Base-by-base conservation (phyloP, 2,113 vertebrate genomes). In the Zonotrichia leucophrys region DNA sequence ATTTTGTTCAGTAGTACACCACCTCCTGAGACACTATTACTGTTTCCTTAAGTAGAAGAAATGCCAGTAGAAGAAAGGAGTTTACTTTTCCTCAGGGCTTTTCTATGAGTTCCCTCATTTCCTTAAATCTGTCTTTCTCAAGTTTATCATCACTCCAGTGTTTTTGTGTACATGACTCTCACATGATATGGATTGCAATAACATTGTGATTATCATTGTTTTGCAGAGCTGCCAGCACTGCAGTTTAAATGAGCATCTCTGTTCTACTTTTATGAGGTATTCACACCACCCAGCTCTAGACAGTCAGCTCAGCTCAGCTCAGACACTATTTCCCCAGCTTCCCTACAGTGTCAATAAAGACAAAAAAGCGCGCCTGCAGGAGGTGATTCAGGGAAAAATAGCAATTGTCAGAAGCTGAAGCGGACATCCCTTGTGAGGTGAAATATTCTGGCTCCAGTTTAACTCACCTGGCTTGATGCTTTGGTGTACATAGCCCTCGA, bases 31-130 rank as follows among this genome's bases (percentile, higher is more conserved):
- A 88, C 31, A 22, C 37, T 59, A 72, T 60, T 78, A 87, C 46
- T 80, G 55, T 59, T 94, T 92, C 41, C 59, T 93, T 88, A 90
- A 91, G 93, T 41, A 85, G 87, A 58, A 93, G 75, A 83, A 83
- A 83, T 67, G 31, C 42, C 47, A 39, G 35, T 28, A 62, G 25
- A 62, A 62, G 37, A 62, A 87, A 85, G 30, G 78, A 92, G 67
- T 77, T 95, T 92, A 69, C 37, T 80, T 87, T 85, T 94, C 94
- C 87, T 83, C 47, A 49, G 77, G 80, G 89, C 44, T 90, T 77
- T 88, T 60, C 56, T 17, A 55, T 83, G 68, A 87, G 73, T 41
- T 63, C 30, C 22, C 59, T 91, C 77, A 77, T 95, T 95, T 97
- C 83, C 83, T 86, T 92, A 88, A 67, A 81, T 67, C 19, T 74